Conservation (phyloP, 2,797 vertebrate genomes). For the Adelosebastes latens region DNA sequence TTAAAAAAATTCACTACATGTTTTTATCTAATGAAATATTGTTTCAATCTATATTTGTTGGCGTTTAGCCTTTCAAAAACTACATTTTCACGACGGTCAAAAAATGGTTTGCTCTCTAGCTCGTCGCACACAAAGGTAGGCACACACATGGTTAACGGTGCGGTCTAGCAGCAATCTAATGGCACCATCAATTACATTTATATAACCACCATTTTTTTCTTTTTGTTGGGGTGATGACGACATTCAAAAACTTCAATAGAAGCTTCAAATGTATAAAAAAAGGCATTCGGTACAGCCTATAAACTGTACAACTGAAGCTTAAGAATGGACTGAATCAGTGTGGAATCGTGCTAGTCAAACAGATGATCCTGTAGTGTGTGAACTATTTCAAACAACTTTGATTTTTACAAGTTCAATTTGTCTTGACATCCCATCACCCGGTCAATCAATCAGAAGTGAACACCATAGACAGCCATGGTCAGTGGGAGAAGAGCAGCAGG, state of each 20-base stretch:
- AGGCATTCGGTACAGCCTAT: neutral
- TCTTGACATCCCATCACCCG: neutral
- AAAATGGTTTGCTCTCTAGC: no score
- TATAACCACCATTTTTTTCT: no score
- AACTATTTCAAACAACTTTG: neutral
- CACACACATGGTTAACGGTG: no score
- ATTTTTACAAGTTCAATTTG: neutral
- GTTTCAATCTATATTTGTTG: no score
- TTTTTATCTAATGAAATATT: no score
- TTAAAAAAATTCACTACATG: no score
- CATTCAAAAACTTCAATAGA: neutral
- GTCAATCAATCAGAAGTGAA: neutral
- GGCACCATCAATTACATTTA: no score
- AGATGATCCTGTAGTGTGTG: neutral
- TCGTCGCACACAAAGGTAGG: no score
- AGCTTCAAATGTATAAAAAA: neutral
- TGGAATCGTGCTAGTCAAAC: neutral
- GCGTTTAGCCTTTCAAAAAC: no score
- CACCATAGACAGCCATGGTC: neutral
- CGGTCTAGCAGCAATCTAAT: no score
- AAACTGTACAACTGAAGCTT: neutral
- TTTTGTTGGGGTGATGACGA: neutral
- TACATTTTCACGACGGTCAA: no score
- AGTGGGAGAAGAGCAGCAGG: neutral
- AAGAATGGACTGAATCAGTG: neutral